Base-by-base conservation (phyloP, 2,797 vertebrate species). In the Hylomyscus alleni region DNA sequence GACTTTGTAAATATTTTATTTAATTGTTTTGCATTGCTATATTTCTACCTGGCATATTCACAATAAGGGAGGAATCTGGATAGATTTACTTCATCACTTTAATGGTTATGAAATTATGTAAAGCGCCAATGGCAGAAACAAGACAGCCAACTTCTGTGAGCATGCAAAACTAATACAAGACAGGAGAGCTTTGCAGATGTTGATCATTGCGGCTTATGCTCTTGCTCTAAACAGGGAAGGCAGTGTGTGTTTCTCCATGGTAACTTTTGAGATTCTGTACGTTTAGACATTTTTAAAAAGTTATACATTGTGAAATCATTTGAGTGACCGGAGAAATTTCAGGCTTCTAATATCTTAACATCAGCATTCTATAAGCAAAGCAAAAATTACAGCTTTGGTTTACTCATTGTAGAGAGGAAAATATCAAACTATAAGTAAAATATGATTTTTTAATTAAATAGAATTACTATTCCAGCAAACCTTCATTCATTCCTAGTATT, bases 261-360 rank as follows among this genome's bases (percentile, higher is more conserved):
- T 97, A 96, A 93, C 76, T 91, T 94, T 81, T 76, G 97, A 86
- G 97, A 97, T 52, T 86, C 26, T 85, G 97, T 34, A 94, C 81
- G 97, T 97, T 19, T 80, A 95, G 96, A 91, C 62, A 81, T 72
- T 80, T 83, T 97, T 96, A 97, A 95, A 40, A 40, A 87, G 96
- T 96, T 95, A 52, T 83, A 94, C 94, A 92, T 92, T 95, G 92
- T 89, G 91, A 93, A 89, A 86, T 80, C 94, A 93, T 94, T 92
- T 93, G 93, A 94, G 87, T 84, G 89, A 93, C 96, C 96, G 62
- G 94, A 97, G 95, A 98, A 88, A 8, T 97, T 88, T 97, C 97
- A 97, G 95, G 93, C 96, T 98, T 97, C 92, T 92, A 85, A 92
- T 93, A 97, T 96, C 93, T 87, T 97, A 87, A 80, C 77, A 97